Evolutionary conservation across 1,140 invertebrate genomes (phyloP).

Genomic region (Bombus ignitus): DNA sequence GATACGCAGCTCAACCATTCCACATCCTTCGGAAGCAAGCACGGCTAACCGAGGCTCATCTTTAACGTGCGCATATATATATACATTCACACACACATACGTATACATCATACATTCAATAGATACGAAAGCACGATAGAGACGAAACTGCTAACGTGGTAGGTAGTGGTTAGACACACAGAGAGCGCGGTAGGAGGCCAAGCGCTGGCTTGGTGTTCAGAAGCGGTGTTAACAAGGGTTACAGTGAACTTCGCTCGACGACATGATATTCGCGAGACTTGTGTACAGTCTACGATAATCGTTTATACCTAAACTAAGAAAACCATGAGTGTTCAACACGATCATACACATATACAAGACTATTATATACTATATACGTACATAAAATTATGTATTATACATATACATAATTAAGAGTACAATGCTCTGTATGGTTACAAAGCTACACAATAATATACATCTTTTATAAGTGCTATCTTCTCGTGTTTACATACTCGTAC

Average conservation of each 20-base stretch:
- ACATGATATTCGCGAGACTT: slow-evolving; percentile 20
- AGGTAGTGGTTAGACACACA: slow-evolving; percentile 6
- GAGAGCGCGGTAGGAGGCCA: slow-evolving; percentile 37
- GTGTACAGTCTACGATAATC: slow-evolving; percentile 40
- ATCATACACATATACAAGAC: slow-evolving; percentile 3
- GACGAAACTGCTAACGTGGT: slow-evolving; percentile 35
- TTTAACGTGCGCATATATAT: slow-evolving; percentile 1
- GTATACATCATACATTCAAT: slow-evolving; percentile 7
- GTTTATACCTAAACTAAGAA: slow-evolving; percentile 17
- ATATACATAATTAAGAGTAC: slow-evolving; percentile 17
- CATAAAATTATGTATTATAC: neutral
- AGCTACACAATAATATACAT: slow-evolving; percentile 19
- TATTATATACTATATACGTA: neutral
- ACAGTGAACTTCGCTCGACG: slow-evolving; percentile 46
- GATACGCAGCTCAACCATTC: slow-evolving; percentile 35
- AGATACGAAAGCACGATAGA: slow-evolving; percentile 46
- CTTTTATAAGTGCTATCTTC: slow-evolving; percentile 8
- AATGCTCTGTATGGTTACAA: slow-evolving; percentile 27
- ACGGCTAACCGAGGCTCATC: slow-evolving; percentile 18
- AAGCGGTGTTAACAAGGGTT: slow-evolving; percentile 25
- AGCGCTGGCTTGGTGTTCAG: slow-evolving; percentile 8
- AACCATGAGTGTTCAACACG: slow-evolving; percentile 16
- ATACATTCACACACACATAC: neutral
- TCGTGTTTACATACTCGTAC: slow-evolving; percentile 27
- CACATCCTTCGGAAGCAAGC: slow-evolving; percentile 32